Conservation (phyloP, 2,888 invertebrate genomes). For the Bibio marci region DNA sequence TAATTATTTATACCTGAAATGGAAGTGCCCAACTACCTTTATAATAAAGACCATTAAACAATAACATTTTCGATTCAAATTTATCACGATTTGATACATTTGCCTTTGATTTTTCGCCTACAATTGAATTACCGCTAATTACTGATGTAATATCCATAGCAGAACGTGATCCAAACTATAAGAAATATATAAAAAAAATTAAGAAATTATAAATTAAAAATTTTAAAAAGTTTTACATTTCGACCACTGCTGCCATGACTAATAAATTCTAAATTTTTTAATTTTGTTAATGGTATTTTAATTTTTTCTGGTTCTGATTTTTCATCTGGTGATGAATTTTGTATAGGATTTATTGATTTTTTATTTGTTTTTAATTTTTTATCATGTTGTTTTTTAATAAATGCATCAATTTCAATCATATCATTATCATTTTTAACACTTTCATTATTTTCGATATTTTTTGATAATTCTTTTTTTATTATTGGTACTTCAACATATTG, state of each 20-base stretch:
- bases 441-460: constrained; percentile 21
- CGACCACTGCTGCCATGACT: constrained; percentile 38
- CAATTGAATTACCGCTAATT: constrained; percentile 42
- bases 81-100: constrained; percentile 7
- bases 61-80: constrained; percentile 38
- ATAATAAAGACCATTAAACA: constrained; percentile 64
- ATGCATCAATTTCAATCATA: constrained; percentile 26
- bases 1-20: constrained; percentile 32
- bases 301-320: constrained; percentile 31
- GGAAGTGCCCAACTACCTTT: constrained; percentile 58
- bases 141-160: constrained; percentile 37
- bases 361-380: constrained; percentile 15
- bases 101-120: constrained; percentile 25
- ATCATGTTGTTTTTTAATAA: constrained; percentile 9
- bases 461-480: constrained; percentile 20
- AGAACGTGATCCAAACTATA: constrained; percentile 1
- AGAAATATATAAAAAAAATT: neutral
- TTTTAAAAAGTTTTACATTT: neutral
- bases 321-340: constrained; percentile 26
- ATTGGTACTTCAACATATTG: constrained; percentile 28
- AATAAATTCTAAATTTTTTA: constrained; percentile 38
- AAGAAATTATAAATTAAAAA: neutral
- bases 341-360: constrained; percentile 30
- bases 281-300: constrained; percentile 33
- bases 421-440: constrained; percentile 23